A percentile compares a stretch with the other conserved stretches of the same genome.
Evolutionary conservation across 2,888 invertebrate species (phyloP).

Genomic region (Biston betularia): DNA sequence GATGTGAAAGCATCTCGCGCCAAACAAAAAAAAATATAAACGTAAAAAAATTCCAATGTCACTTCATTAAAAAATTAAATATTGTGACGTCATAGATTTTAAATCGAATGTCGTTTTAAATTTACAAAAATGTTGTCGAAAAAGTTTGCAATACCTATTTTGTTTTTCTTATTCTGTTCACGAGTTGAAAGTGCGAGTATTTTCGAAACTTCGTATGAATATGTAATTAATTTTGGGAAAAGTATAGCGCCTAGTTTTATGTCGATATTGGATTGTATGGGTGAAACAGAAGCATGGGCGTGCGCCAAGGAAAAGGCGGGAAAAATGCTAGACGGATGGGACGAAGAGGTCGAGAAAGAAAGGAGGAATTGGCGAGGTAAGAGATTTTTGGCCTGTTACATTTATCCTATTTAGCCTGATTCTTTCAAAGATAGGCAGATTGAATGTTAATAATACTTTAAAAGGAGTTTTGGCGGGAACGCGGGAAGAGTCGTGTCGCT

Average conservation of each 20-base stretch:
- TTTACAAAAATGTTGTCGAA: constrained; percentile 62
- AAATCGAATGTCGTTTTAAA: constrained; percentile 28
- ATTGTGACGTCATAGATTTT: not conserved
- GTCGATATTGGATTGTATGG: constrained; percentile 83
- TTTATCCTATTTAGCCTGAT: not conserved
- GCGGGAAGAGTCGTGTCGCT: too few relatives aligned
- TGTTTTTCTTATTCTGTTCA: constrained; percentile 58
- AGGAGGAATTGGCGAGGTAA: constrained; percentile 76
- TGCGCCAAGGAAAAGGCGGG: constrained; percentile 85
- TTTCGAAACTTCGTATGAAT: constrained; percentile 73
- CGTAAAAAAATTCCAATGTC: constrained; percentile 42
- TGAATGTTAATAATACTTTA: too few relatives aligned
- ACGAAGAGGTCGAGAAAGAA: constrained; percentile 69
- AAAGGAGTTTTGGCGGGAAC: too few relatives aligned
- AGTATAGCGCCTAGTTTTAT: constrained; percentile 82
- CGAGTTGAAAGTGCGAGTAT: constrained; percentile 70
- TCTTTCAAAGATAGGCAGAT: not conserved
- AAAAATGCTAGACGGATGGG: constrained; percentile 79
- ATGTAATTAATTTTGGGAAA: constrained; percentile 74
- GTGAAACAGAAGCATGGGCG: constrained; percentile 78
- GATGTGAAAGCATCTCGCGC: constrained; percentile 34
- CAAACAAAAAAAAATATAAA: constrained; percentile 42
- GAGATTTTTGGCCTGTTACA: constrained; percentile 11
- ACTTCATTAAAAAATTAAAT: constrained; percentile 37
- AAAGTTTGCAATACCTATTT: constrained; percentile 49